These are phyloP conservation scores for Caenorhabditis sp. DNA, from an alignment of 2,888 invertebrate species.

Conservation along the genomic window DNA sequence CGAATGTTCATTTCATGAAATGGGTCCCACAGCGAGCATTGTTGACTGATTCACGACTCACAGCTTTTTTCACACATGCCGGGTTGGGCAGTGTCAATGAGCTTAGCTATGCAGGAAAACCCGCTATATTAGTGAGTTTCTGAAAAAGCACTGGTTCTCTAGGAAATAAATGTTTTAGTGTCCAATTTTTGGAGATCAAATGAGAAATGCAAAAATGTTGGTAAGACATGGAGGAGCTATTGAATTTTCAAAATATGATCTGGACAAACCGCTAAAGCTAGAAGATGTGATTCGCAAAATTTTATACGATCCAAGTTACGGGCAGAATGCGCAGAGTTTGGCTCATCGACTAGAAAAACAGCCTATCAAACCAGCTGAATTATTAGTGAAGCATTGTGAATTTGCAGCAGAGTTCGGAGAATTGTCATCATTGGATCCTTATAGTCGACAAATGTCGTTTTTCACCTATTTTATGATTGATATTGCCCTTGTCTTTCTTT, in stretches of 20 bases:
- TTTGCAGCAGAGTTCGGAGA: conserved; percentile 26
- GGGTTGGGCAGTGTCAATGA: conserved; percentile 34
- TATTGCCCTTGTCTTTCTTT: neutral
- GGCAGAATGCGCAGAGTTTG: conserved; percentile 6
- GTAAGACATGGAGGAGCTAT: conserved; percentile 28
- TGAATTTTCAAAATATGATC: conserved; percentile 34
- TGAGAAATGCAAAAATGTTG: conserved; percentile 44
- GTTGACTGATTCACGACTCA: conserved; percentile 9
- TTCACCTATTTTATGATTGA: conserved; percentile 24
- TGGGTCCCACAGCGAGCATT: conserved; percentile 4
- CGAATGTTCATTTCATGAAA: conserved; percentile 14
- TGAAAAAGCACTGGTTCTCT: too few relatives aligned
- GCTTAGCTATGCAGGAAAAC: conserved; percentile 28
- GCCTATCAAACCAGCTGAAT: conserved; percentile 16
- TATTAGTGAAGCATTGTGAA: conserved; percentile 19
- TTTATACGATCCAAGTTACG: conserved; percentile 1
- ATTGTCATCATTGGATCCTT: conserved; percentile 18
- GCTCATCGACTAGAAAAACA: conserved; percentile 10
- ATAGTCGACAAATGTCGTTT: conserved; percentile 22
- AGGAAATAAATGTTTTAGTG: conserved; percentile 5
- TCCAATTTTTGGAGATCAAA: conserved; percentile 44
- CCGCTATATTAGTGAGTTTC: conserved; percentile 11
- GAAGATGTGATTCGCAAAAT: neutral
- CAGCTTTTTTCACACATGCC: conserved; percentile 30
- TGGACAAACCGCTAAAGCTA: conserved; percentile 1